Evolutionary conservation across 2,797 vertebrate genomes (phyloP).

Genomic region (Garrulus glandarius): DNA sequence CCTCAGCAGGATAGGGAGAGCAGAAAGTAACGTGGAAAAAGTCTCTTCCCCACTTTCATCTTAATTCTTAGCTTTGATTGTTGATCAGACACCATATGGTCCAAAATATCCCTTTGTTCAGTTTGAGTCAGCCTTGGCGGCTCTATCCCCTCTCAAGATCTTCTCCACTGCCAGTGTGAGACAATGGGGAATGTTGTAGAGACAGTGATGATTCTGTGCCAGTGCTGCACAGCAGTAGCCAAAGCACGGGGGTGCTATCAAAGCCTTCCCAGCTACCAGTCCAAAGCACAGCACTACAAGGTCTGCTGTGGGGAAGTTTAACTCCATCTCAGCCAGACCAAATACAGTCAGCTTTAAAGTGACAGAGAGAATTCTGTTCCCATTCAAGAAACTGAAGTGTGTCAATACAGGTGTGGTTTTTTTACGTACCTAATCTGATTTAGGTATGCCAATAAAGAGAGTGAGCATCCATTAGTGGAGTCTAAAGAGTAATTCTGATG

Average conservation of each 20-base stretch:
- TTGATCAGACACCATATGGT: not conserved
- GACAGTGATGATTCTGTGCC: rapidly evolving
- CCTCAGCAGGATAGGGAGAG: not conserved
- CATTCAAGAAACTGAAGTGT: not conserved
- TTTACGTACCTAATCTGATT: not conserved
- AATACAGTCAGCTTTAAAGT: not conserved
- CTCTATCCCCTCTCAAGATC: not conserved
- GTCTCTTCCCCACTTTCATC: not conserved
- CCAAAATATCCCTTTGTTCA: not conserved
- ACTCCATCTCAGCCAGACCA: not conserved
- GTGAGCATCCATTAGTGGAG: not conserved
- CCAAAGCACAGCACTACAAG: not conserved
- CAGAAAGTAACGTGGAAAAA: not conserved
- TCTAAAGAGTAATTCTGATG: not conserved
- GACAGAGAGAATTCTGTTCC: not conserved
- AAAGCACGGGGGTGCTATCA: not conserved
- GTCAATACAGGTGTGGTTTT: not conserved
- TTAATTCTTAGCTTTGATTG: not conserved
- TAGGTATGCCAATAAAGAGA: not conserved
- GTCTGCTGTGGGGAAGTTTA: not conserved
- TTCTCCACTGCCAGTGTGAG: rapidly evolving
- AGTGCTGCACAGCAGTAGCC: not conserved
- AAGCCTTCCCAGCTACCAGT: not conserved
- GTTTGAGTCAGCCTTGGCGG: not conserved
- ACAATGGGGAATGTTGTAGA: not conserved